These are phyloP conservation scores for Chrysocyon brachyurus DNA, from an alignment of 2,797 vertebrate species.

Conservation along the genomic window DNA sequence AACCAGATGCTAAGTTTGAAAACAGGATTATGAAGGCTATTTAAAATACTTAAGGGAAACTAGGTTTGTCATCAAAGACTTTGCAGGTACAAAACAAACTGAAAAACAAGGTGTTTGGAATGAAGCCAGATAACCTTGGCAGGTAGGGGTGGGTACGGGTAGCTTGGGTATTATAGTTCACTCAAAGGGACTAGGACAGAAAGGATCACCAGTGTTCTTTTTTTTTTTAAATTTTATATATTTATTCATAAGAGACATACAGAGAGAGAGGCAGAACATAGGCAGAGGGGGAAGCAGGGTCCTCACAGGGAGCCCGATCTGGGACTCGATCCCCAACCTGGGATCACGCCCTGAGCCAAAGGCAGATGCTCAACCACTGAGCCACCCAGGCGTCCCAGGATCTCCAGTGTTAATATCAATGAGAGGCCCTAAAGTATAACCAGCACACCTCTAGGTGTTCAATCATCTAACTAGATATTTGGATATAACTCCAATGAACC, in stretches of 20 bases:
- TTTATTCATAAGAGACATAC: no score
- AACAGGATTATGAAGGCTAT: constrained; percentile 3
- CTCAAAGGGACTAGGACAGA: background rate
- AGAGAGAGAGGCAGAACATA: no score
- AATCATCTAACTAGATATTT: background rate
- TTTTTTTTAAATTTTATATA: no score
- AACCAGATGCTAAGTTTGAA: background rate
- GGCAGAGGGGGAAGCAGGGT: no score
- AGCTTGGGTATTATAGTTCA: background rate
- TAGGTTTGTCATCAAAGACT: constrained; percentile 2
- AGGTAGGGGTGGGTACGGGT: no score
- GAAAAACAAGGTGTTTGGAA: background rate
- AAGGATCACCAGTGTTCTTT: background rate
- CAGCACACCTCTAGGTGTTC: background rate
- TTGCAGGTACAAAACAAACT: background rate
- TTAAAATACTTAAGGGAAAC: background rate
- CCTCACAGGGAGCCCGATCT: no score
- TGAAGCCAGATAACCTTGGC: background rate
- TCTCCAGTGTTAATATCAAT: background rate
- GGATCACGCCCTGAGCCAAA: no score
- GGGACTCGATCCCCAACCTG: no score
- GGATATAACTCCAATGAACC: background rate
- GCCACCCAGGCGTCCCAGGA: background rate
- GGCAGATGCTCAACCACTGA: no score
- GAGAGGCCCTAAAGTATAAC: background rate